Percentiles rank a stretch among this genome's conserved stretches.
phyloP scores from a whole-genome alignment of 1,140 invertebrate species.

The Teleogryllus occipitalis region DNA sequence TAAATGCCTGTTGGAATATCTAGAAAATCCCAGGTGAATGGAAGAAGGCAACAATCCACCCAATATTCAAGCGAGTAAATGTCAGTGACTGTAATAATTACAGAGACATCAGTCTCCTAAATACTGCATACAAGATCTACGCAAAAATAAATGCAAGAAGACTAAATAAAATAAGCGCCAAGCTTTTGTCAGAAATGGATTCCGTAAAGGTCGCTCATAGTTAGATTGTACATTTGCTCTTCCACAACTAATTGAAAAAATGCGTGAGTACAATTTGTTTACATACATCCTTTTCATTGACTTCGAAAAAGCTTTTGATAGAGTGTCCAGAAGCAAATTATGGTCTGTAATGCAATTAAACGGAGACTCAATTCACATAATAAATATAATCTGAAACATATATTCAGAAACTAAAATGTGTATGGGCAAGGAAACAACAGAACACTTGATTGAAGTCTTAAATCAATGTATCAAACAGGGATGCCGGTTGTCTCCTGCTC shows the following conservation, averaged over 20 bases:
- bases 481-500: too few species aligned
- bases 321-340: background rate
- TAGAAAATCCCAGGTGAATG: background rate
- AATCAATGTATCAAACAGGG: too few species aligned
- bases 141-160: background rate
- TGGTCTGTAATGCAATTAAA: too few species aligned
- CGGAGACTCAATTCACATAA: too few species aligned
- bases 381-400: too few species aligned
- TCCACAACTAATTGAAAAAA: slow-evolving; percentile 14
- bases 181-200: background rate
- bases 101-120: background rate
- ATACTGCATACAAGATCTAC: background rate
- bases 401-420: too few species aligned
- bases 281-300: slow-evolving; percentile 21
- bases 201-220: background rate
- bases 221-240: slow-evolving; percentile 11
- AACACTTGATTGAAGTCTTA: too few species aligned
- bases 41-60: too few species aligned
- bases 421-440: too few species aligned
- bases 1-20: background rate
- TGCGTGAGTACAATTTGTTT: slow-evolving; percentile 26
- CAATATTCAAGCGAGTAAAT: background rate
- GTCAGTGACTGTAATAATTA: background rate
- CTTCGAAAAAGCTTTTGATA: slow-evolving; percentile 28
- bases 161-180: background rate